Percentiles rank a stretch among this genome's conserved stretches.
These are phyloP conservation scores for Amniataba percoides DNA, from an alignment of 2,797 vertebrate species.

Conservation along the genomic window DNA sequence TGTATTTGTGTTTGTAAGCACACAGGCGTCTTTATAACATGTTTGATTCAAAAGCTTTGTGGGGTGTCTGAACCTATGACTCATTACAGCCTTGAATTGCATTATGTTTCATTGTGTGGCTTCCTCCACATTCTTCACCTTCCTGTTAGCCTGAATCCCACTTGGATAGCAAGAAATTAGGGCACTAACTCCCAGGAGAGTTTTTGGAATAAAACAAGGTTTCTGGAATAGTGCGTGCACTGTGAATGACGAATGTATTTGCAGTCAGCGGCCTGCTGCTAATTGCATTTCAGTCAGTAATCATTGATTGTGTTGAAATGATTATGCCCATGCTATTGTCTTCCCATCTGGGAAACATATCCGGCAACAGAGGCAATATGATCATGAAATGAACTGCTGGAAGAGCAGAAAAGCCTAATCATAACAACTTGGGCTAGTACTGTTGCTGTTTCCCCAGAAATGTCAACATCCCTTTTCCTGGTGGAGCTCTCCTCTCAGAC, in stretches of 20 bases:
- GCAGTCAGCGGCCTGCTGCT: slow-evolving; percentile 55
- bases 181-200: slow-evolving; percentile 72
- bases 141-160: slow-evolving; percentile 79
- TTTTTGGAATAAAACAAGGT: slow-evolving; percentile 75
- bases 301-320: slow-evolving; percentile 50
- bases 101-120: slow-evolving; percentile 70
- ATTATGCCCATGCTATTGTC: slow-evolving; percentile 52
- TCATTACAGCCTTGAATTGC: slow-evolving; percentile 64
- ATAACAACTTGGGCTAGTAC: slow-evolving; percentile 12
- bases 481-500: slow-evolving; percentile 19
- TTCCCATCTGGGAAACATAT: slow-evolving; percentile 47
- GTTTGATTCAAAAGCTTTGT: slow-evolving; percentile 37
- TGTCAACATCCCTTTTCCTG: slow-evolving; percentile 25
- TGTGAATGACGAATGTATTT: slow-evolving; percentile 63
- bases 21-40: slow-evolving; percentile 10
- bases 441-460: slow-evolving; percentile 18
- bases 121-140: slow-evolving; percentile 75
- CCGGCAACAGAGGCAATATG: slow-evolving; percentile 25
- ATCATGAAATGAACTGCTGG: slow-evolving; percentile 12
- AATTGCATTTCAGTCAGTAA: slow-evolving; percentile 67
- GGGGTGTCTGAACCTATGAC: slow-evolving; percentile 61
- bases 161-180: slow-evolving; percentile 78
- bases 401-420: slow-evolving; percentile 20
- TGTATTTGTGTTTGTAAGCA: slow-evolving; percentile 36
- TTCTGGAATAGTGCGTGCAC: slow-evolving; percentile 66